These are phyloP conservation scores for Synergus gifuensis DNA, from an alignment of 2,888 invertebrate genomes.

Conservation along the genomic window DNA sequence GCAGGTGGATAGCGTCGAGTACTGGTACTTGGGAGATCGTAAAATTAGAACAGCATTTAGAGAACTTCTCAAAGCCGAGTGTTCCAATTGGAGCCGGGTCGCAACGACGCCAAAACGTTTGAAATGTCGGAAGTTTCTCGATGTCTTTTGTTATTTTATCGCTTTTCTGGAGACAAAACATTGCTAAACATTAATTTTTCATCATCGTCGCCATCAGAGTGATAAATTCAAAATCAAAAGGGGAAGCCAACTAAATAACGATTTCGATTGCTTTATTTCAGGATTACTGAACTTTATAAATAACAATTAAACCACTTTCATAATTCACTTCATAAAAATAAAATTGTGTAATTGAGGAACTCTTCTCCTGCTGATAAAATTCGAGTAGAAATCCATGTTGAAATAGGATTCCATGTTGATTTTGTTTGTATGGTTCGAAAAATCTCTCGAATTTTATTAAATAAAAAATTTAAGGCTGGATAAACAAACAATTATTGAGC, in stretches of 20 bases:
- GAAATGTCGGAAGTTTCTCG: constrained; percentile 6
- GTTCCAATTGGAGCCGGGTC: constrained; percentile 21
- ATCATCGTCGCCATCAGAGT: background rate
- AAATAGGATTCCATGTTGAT: too few species aligned
- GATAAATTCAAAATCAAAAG: background rate
- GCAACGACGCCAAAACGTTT: constrained; percentile 10
- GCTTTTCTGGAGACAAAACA: background rate
- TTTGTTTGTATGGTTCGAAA: too few species aligned
- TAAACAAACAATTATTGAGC: too few species aligned
- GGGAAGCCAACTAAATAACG: background rate
- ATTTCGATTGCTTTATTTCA: constrained; percentile 8
- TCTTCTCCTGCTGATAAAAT: background rate
- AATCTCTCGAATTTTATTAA: too few species aligned
- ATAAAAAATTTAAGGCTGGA: too few species aligned
- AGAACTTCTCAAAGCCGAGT: constrained; percentile 23
- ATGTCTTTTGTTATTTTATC: background rate
- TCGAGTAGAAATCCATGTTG: too few species aligned
- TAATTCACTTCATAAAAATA: background rate
- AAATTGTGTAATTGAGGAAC: background rate
- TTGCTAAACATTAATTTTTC: background rate
- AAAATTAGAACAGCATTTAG: constrained; percentile 38
- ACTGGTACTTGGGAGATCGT: constrained; percentile 3
- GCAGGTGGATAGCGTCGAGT: constrained; percentile 27
- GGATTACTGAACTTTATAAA: constrained; percentile 8
- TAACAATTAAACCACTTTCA: background rate